phyloP scores from a whole-genome alignment of 2,113 vertebrate genomes.

The Dicrurus megarhynchus region DNA sequence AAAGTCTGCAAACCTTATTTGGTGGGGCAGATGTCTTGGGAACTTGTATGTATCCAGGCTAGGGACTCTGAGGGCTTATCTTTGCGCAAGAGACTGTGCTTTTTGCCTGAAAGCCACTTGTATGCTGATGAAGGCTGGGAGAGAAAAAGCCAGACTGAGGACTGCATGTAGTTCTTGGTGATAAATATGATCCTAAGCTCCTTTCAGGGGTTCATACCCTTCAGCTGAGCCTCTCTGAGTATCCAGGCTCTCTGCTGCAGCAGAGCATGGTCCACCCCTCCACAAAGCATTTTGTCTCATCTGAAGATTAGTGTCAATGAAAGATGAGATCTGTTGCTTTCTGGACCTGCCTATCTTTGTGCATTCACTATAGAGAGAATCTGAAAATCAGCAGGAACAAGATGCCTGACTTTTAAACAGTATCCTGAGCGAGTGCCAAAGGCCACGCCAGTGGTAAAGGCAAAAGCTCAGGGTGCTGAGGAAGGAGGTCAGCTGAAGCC shows the following conservation, averaged over 20 bases:
- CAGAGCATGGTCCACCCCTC: background rate
- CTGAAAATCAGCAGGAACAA: background rate
- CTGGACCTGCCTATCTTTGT: background rate
- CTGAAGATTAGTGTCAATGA: background rate
- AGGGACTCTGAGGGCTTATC: background rate
- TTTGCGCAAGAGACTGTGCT: background rate
- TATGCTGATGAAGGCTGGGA: background rate
- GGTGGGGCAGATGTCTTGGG: background rate
- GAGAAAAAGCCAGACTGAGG: background rate
- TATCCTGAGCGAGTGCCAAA: background rate
- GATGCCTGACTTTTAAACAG: background rate
- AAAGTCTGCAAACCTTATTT: background rate
- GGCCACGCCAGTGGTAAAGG: background rate
- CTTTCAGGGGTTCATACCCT: background rate
- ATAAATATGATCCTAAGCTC: background rate
- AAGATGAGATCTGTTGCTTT: background rate
- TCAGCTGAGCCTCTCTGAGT: background rate
- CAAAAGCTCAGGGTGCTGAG: background rate
- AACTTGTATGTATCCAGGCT: background rate
- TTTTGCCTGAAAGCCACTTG: background rate
- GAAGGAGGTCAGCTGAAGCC: background rate
- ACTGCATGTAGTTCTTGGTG: background rate
- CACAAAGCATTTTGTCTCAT: background rate
- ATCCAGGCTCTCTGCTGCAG: background rate
- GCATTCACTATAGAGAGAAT: background rate